Base-by-base conservation (phyloP, 1,140 invertebrate genomes). In the Daktulosphaira vitifoliae region DNA sequence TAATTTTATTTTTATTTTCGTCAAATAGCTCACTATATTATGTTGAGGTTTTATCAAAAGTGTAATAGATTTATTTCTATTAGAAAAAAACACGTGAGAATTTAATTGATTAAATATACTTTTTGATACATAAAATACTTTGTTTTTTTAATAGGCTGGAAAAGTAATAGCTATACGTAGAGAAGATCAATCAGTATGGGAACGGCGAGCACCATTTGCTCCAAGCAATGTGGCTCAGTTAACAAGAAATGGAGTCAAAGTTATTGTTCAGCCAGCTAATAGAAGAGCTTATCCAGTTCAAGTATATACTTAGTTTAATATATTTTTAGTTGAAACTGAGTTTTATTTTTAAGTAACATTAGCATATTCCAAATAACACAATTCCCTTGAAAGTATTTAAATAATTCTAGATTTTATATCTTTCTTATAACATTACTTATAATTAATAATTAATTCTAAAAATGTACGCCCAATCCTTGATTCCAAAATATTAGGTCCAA, bases 181-280 rank as follows among this genome's bases (percentile, higher is more conserved):
- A 26, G 96, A 98, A 77, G 94, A 97, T 74, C 92, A 97, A 71
- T 94, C 91, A 72, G 91, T 97, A 71, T 99, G 97, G 97, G 97
- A 99, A 76, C 78, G 97, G 70, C 78, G 96, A 68, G 96, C 96
- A 0, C 92, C 97, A 0, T 84, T 99, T 39, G 86, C 91, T 0
- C 97, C 97, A 0, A 74, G 81, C 5, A 95, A 99, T 73, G 96
- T 99, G 0, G 82, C 86, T 65, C 86, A 87, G 70, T 76, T 99
- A 51, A 87, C 91, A 8, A 82, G 87, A 69, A 79, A 86, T 66
- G 93, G 94, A 3, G 84, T 95, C 11, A 94, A 91, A 76, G 95
- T 99, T 20, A 87, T 99, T 13, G 93, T 99, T 0, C 97, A 99
- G 73, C 96, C 97, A 0, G 97, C 93, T 29, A 99, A 99, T 76